Evolutionary conservation across 2,797 vertebrate species (phyloP), one percentile per base, ranked within the genome.

Genomic region (Eutrigla gurnardus): DNA sequence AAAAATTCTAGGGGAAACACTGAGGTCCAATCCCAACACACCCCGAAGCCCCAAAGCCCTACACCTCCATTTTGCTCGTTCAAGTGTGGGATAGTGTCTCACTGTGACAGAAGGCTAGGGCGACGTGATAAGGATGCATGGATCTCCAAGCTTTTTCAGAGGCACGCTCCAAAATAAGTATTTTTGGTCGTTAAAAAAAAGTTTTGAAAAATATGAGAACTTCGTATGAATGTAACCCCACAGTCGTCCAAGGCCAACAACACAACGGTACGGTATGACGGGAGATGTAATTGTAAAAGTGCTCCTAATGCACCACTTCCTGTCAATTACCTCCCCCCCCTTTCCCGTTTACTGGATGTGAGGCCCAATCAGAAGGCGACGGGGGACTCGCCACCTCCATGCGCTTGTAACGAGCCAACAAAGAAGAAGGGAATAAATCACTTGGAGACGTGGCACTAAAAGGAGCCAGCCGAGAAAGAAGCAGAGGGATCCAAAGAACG

Each of bases 361-460:
- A 84, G 50, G 40, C 46, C 1, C 3, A 73, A 79, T 55, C 78
- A 77, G 43, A 74, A 57, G 42, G 50, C 47, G 37, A 33, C 63
- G 71, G 47, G 74, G 57, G 64, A 80, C 69, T 39, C 58, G 17
- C 40, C 17, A 18, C 65, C 75, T 84, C 77, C 66, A 80, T 83
- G 73, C 80, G 73, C 52, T 65, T 54, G 47, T 66, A 75, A 80
- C 77, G 73, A 74, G 1, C 65, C 74, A 80, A 81, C 65, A 88
- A 85, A 83, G 82, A 68, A 87, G 52, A 35, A 65, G 65, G 60
- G 77, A 81, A 82, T 83, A 86, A 77, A 86, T 84, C 61, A 73
- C 65, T 83, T 46, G 70, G 63, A 75, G 54, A 59, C 66, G 68
- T 76, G 73, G 49, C 61, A 73, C 37, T 17, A 14, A 9, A 78